Base-by-base conservation (phyloP, 2,888 invertebrate genomes). In the Eutolmus rufibarbis region DNA sequence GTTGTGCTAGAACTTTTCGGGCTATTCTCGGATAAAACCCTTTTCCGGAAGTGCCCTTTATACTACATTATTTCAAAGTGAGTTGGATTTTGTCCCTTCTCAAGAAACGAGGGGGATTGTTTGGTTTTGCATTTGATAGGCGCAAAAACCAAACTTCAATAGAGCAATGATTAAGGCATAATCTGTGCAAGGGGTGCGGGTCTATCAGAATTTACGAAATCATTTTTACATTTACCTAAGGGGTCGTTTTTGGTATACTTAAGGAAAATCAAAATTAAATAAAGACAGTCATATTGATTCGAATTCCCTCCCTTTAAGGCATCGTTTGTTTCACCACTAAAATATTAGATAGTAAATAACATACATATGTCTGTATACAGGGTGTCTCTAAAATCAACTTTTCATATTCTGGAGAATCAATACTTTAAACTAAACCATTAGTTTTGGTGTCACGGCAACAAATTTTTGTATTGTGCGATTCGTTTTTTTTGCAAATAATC, bases 41-140 rank as follows among this genome's bases (percentile, higher is more conserved):
- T 86, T 86, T 86, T 86, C 66, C 8, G 74, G 23, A 66, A 66
- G 66, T 46, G 86, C 86, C 74, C 23, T 86, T 86, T 40, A 28
- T 74, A 43, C 40, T 74, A 74, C 74, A 86, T 86, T 86, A 86
- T 86, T 86, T 86, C 74, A 74, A 74, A 86, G 86, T 43, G 66
- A 28, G 40, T 84, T 56, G 57, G 16, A 37, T 19, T 46, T 84
- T 14, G 37, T 56, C 56, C 84, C 28, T 57, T 56, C 40, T 23
- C 51, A 84, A 57, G 57, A n/a, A 84, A 37, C 9, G 31, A 16
- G n/a, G 66, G 4, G 19, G 14, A 7, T 23, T 57, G 57, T 57
- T 57, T 19, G 57, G 19, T 57, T 57, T 57, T 23, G 57, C 23
- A 23, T 23, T 57, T 57, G 57, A 66, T 66, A 9, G 51, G 51